Conservation (phyloP, 2,888 invertebrate genomes). For the Idaea straminata region DNA sequence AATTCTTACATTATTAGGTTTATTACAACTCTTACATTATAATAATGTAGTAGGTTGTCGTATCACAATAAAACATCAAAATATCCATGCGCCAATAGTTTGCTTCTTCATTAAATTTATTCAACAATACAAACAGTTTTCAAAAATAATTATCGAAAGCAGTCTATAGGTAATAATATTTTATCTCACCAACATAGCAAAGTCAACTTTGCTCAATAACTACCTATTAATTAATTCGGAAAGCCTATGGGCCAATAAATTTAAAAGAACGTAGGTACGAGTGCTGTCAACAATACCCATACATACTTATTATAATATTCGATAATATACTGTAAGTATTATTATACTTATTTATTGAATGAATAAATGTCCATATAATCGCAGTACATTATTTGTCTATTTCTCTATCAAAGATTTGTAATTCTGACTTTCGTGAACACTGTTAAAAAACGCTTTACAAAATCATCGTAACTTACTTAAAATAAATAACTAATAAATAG, state of each 20-base stretch:
- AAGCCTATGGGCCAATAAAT: slow-evolving; percentile 6
- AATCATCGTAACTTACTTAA: too few species aligned
- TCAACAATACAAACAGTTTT: not conserved
- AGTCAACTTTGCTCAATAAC: not conserved
- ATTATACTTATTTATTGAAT: not conserved
- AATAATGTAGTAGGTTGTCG: too few species aligned
- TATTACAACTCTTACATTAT: too few species aligned
- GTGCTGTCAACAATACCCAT: slow-evolving; percentile 4
- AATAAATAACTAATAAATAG: too few species aligned
- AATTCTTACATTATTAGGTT: too few species aligned
- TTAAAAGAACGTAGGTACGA: slow-evolving; percentile 15
- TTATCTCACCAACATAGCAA: not conserved
- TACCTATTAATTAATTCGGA: not conserved
- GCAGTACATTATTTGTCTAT: too few species aligned
- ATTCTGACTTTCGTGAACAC: too few species aligned
- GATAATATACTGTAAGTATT: not conserved
- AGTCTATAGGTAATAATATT: not conserved
- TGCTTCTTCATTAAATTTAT: not conserved
- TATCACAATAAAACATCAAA: too few species aligned
- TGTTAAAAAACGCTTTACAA: too few species aligned
- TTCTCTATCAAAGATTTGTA: too few species aligned
- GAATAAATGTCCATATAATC: too few species aligned
- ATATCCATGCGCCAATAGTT: too few species aligned
- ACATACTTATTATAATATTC: not conserved
- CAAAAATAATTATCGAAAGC: not conserved